Conservation (phyloP, 2,888 invertebrate genomes). For the Hydraecia micacea region DNA sequence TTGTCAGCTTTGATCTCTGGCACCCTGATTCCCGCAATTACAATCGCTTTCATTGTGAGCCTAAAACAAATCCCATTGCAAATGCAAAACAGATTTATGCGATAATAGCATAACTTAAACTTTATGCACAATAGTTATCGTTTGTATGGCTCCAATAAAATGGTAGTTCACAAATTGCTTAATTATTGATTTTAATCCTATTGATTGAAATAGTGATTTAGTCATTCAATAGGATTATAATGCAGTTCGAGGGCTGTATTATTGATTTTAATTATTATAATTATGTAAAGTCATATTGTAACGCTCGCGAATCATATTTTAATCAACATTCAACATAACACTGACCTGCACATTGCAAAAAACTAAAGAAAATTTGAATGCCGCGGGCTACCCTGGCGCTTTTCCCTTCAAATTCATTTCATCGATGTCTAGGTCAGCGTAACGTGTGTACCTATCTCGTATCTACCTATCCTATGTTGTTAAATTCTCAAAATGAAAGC, state of each 20-base stretch:
- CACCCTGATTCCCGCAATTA: not conserved
- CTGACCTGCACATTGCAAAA: not conserved
- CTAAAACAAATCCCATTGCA: not conserved
- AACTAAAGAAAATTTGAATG: not conserved
- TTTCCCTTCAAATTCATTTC: not conserved
- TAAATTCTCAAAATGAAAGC: conserved; percentile 2
- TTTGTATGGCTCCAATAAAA: not conserved
- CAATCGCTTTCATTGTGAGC: conserved; percentile 13
- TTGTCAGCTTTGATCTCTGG: not conserved
- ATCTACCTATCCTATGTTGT: not conserved
- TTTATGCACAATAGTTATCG: not conserved
- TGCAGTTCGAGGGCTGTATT: not conserved
- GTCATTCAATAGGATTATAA: not conserved
- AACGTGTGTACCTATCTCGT: not conserved
- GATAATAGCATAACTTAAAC: not conserved
- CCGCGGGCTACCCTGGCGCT: too few relatives aligned
- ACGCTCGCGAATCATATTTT: too few relatives aligned
- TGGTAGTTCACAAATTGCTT: not conserved
- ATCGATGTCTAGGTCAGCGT: not conserved
- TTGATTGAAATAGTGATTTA: not conserved
- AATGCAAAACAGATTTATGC: not conserved
- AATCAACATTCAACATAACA: not conserved
- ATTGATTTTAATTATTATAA: not conserved
- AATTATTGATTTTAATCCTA: not conserved
- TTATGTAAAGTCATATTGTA: not conserved